Evolutionary conservation across 2,797 vertebrate genomes (phyloP).

Genomic region (Crypturellus tataupa): DNA sequence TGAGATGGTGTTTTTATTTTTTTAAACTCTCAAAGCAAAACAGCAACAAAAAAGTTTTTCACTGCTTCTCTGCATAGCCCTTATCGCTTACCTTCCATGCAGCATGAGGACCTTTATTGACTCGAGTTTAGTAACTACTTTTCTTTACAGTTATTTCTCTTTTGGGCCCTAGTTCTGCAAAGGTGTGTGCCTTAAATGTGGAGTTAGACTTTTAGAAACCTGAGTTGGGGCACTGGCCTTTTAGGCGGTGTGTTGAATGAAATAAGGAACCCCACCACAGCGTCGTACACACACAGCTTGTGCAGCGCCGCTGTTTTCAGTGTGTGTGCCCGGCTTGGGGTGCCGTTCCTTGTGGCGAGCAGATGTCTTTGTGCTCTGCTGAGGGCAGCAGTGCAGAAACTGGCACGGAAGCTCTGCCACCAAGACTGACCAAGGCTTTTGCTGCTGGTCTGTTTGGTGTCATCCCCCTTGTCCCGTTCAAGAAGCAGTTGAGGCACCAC

Average conservation of each 20-base stretch:
- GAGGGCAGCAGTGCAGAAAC: neutral
- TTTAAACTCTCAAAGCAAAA: too few relatives aligned
- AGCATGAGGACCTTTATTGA: neutral
- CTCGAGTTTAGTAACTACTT: neutral
- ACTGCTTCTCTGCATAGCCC: neutral
- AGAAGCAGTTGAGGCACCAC: neutral
- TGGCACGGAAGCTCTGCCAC: neutral
- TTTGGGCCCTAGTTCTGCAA: neutral
- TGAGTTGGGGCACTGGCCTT: accelerated
- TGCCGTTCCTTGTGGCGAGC: accelerated
- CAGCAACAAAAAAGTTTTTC: neutral
- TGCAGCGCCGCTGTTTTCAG: neutral
- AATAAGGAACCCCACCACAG: neutral
- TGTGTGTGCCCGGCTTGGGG: too few relatives aligned
- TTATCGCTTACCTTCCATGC: neutral
- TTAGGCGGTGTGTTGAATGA: neutral
- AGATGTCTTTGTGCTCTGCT: accelerated
- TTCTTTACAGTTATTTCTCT: neutral
- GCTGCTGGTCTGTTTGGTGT: neutral
- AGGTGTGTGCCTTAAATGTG: accelerated
- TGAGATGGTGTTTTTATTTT: neutral
- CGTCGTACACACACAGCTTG: neutral
- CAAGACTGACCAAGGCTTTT: neutral
- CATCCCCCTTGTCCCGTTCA: neutral
- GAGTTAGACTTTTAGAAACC: neutral